These are phyloP conservation scores for Notarius quadriscutis DNA, from an alignment of 2,113 vertebrate genomes.

Conservation along the genomic window DNA sequence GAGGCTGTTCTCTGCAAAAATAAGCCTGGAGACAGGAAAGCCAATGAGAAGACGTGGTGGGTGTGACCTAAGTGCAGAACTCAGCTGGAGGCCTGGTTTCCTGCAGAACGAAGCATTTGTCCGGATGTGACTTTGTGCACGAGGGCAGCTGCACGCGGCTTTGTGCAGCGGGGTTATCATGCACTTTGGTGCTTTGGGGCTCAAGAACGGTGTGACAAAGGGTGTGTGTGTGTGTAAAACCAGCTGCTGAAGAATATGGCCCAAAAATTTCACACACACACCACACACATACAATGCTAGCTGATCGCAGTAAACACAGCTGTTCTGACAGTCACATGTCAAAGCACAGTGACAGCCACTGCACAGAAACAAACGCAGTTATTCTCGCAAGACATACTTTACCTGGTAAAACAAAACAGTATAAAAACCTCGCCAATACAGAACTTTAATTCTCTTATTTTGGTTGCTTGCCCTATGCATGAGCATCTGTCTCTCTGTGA, in stretches of 20 bases:
- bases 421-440: not conserved
- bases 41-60: slow-evolving; percentile 42
- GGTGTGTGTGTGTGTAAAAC: not conserved
- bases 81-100: slow-evolving; percentile 30
- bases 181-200: not conserved
- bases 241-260: not conserved
- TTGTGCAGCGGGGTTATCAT: not conserved
- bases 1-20: slow-evolving; percentile 10
- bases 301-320: slow-evolving; percentile 12
- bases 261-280: not conserved
- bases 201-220: slow-evolving; percentile 15
- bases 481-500: not conserved
- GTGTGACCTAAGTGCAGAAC: not conserved
- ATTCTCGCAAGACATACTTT: not conserved
- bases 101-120: slow-evolving; percentile 28
- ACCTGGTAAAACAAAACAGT: not conserved
- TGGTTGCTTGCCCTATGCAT: not conserved
- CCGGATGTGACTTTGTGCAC: slow-evolving; percentile 41
- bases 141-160: slow-evolving; percentile 40
- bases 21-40: slow-evolving; percentile 47
- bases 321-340: slow-evolving; percentile 34
- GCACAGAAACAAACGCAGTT: not conserved
- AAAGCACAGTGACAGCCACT: not conserved
- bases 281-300: slow-evolving; percentile 3
- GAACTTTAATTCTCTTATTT: not conserved